These are phyloP conservation scores for Octopus bimaculoides DNA, from an alignment of 1,140 invertebrate species.

Conservation along the genomic window DNA sequence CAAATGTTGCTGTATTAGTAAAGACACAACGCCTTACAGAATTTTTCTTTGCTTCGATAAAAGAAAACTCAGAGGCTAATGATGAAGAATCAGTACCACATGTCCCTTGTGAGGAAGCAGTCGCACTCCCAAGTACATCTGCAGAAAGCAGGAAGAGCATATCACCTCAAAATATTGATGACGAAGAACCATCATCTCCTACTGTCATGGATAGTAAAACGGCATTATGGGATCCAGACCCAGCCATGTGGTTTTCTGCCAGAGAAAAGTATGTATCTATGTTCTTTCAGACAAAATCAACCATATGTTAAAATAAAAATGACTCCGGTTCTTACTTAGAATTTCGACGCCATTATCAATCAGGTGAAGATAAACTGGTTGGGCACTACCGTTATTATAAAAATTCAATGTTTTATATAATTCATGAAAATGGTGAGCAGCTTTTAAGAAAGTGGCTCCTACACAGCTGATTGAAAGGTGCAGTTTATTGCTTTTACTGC, in stretches of 20 bases:
- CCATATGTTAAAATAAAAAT: conserved; percentile 2
- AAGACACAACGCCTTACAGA: background rate
- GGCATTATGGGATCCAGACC: background rate
- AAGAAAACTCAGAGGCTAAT: background rate
- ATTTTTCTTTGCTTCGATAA: background rate
- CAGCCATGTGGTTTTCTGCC: background rate
- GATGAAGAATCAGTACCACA: background rate
- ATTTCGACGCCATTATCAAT: background rate
- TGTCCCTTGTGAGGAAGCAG: background rate
- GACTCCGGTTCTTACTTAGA: background rate
- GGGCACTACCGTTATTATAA: background rate
- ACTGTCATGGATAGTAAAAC: background rate
- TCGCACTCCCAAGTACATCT: conserved; percentile 3
- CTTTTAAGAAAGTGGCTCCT: background rate
- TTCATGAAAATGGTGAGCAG: background rate
- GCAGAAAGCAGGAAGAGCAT: background rate
- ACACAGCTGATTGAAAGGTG: background rate
- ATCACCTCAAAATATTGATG: too few relatives aligned
- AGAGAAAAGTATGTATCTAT: background rate
- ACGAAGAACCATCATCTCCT: background rate
- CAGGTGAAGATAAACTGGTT: background rate
- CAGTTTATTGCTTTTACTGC: background rate
- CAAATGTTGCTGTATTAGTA: background rate
- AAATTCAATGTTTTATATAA: background rate
- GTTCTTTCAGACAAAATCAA: background rate